phyloP scores from a whole-genome alignment of 2,888 invertebrate genomes.

The Mythimna pallens region DNA sequence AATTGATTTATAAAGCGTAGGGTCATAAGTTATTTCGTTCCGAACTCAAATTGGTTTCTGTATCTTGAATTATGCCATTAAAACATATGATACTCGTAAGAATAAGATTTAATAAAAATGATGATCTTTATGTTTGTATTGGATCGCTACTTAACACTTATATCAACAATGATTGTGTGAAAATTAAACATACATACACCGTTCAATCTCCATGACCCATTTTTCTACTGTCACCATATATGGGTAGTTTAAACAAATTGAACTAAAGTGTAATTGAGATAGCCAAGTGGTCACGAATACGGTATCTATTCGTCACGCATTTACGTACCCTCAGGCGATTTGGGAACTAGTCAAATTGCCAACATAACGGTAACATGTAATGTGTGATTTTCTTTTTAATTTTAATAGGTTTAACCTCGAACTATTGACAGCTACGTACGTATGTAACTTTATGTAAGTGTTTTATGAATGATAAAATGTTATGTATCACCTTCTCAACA shows the following conservation, averaged over 20 bases:
- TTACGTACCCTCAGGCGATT: constrained; percentile 72
- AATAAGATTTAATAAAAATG: background rate
- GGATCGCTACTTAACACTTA: background rate
- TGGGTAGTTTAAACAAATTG: constrained; percentile 68
- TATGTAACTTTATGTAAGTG: constrained; percentile 33
- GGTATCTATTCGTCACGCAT: constrained; percentile 68
- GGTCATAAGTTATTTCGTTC: constrained; percentile 19
- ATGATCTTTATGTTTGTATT: background rate
- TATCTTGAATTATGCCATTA: background rate
- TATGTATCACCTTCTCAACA: constrained; percentile 47
- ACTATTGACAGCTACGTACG: constrained; percentile 49
- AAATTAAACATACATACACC: constrained; percentile 46
- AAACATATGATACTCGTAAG: background rate
- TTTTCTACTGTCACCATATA: constrained; percentile 68
- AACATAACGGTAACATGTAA: constrained; percentile 74
- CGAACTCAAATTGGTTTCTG: constrained; percentile 4
- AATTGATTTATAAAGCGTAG: constrained; percentile 14
- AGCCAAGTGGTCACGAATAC: constrained; percentile 78
- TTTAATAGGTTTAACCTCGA: constrained; percentile 55
- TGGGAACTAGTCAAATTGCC: constrained; percentile 76
- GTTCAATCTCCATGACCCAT: constrained; percentile 61
- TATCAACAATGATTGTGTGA: constrained; percentile 33
- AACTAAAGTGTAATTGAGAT: constrained; percentile 73
- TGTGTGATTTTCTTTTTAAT: constrained; percentile 57
- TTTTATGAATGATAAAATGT: constrained; percentile 43